Evolutionary conservation across 2,888 invertebrate genomes (phyloP).

Genomic region (Drosophila mimica): DNA sequence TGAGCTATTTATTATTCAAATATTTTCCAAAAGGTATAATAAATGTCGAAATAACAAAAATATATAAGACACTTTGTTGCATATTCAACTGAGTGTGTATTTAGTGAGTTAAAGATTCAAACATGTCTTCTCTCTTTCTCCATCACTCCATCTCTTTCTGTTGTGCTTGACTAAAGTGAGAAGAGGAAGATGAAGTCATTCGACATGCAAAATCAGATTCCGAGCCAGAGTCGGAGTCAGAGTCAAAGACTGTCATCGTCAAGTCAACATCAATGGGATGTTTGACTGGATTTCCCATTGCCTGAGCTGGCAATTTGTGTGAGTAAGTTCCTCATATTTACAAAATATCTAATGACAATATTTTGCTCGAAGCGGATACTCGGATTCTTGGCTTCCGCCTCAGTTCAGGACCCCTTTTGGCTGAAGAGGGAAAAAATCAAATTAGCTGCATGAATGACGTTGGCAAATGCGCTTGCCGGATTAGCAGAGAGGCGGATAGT

Average conservation of each 20-base stretch:
- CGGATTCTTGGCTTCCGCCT: not conserved
- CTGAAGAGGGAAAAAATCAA: conserved; percentile 68
- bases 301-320: conserved; percentile 41
- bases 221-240: conserved; percentile 8
- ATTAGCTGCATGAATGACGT: conserved; percentile 75
- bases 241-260: conserved; percentile 52
- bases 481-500: conserved; percentile 44
- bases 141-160: not conserved
- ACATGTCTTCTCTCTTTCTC: not conserved
- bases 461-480: conserved; percentile 70
- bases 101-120: not conserved
- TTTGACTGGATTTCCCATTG: conserved; percentile 61
- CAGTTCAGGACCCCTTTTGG: conserved; percentile 25
- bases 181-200: conserved; percentile 39
- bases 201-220: conserved; percentile 30
- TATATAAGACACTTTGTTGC: too few relatives aligned
- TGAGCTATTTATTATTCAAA: too few relatives aligned
- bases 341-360: conserved; percentile 79
- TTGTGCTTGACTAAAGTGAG: not conserved
- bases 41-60: too few relatives aligned
- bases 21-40: too few relatives aligned
- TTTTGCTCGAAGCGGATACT: conserved; percentile 54
- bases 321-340: conserved; percentile 74
- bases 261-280: conserved; percentile 43
- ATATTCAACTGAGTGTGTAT: not conserved